phyloP scores from a whole-genome alignment of 2,113 vertebrate genomes.

The Cercocebus atys region DNA sequence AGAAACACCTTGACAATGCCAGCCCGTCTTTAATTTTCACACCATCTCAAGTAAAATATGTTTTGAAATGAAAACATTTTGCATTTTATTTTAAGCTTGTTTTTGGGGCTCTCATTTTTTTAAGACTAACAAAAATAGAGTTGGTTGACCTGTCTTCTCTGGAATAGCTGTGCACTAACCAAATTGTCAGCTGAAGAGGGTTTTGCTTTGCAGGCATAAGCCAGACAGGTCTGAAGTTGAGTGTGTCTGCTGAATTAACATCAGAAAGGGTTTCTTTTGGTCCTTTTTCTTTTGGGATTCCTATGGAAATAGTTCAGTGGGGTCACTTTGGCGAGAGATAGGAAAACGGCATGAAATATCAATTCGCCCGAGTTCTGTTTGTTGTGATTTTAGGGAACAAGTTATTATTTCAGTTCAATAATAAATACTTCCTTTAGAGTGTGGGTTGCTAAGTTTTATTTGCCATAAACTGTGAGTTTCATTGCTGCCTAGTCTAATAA shows the following conservation, averaged over 20 bases:
- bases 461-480: not conserved
- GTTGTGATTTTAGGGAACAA: not conserved
- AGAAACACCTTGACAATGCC: not conserved
- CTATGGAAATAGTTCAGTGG: not conserved
- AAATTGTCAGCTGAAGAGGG: rapidly evolving
- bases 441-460: not conserved
- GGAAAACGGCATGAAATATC: not conserved
- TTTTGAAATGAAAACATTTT: not conserved
- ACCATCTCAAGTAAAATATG: not conserved
- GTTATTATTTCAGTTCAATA: not conserved
- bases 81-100: not conserved
- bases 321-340: not conserved
- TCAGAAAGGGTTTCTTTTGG: not conserved
- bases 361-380: not conserved
- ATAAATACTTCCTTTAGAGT: not conserved
- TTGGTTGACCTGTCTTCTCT: not conserved
- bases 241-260: rapidly evolving
- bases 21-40: not conserved
- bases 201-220: not conserved
- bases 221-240: not conserved
- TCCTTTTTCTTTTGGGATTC: not conserved
- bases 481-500: not conserved
- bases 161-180: not conserved
- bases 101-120: not conserved
- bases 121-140: not conserved